phyloP scores from a whole-genome alignment of 2,797 vertebrate species.

The Scomberomorus guttatus region DNA sequence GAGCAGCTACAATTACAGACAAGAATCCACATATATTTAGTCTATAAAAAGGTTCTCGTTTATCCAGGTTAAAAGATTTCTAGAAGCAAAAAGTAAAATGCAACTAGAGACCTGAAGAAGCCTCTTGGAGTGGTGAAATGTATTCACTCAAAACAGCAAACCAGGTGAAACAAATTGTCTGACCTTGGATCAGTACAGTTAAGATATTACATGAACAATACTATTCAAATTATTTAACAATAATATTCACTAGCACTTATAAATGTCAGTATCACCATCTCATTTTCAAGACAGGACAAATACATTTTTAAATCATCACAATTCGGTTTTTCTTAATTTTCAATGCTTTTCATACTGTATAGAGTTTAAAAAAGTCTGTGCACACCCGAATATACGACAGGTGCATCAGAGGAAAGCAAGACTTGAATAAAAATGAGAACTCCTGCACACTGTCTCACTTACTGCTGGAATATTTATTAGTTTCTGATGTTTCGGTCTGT shows the following conservation, averaged over 20 bases:
- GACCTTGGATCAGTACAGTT: background rate
- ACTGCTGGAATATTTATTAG: no score
- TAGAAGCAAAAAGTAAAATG: background rate
- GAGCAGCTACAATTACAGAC: background rate
- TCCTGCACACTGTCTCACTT: no score
- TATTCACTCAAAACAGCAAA: background rate
- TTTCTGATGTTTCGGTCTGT: no score
- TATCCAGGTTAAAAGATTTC: background rate
- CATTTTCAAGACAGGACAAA: background rate
- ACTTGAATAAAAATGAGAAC: no score
- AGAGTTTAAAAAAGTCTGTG: no score
- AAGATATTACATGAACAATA: no score
- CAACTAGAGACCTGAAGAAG: background rate
- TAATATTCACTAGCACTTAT: no score
- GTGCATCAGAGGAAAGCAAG: no score
- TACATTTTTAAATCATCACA: no score
- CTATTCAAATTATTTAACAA: background rate
- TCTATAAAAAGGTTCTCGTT: background rate
- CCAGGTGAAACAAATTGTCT: background rate
- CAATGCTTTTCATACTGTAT: no score
- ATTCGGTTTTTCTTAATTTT: no score
- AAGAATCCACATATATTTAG: background rate
- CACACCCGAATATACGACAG: no score
- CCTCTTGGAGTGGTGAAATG: background rate
- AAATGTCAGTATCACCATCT: background rate